phyloP scores from a whole-genome alignment of 2,113 vertebrate genomes.

The Piaya cayana region DNA sequence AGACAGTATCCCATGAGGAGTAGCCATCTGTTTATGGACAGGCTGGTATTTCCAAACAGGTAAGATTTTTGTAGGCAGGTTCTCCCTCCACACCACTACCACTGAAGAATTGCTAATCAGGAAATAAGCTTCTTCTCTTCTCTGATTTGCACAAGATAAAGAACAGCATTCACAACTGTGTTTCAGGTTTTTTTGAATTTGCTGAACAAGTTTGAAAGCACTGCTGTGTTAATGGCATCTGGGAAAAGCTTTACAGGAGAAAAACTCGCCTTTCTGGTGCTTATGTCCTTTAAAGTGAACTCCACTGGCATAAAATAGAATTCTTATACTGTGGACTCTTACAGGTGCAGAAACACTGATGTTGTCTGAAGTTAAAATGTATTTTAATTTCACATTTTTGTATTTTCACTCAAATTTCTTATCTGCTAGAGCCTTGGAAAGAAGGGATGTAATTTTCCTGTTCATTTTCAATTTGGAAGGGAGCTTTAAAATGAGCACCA shows the following conservation, averaged over 20 bases:
- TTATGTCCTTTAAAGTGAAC: neutral
- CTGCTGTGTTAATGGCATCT: neutral
- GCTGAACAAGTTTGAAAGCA: neutral
- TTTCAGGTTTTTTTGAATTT: neutral
- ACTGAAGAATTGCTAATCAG: neutral
- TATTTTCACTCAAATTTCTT: neutral
- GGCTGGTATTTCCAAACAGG: conserved; percentile 35
- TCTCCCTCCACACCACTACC: neutral
- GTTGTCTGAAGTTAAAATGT: neutral
- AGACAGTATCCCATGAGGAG: conserved; percentile 18
- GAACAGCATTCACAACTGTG: neutral
- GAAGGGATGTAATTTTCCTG: neutral
- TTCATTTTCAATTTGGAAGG: neutral
- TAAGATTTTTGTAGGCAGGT: conserved; percentile 2
- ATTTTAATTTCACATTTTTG: neutral
- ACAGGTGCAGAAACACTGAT: neutral
- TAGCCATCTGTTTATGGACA: conserved; percentile 54
- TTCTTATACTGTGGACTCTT: neutral
- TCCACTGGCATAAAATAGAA: neutral
- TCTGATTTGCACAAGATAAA: neutral
- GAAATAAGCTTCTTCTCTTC: neutral
- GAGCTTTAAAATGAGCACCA: neutral
- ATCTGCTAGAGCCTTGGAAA: neutral
- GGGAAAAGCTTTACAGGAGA: neutral
- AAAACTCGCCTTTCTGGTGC: neutral